Percentiles rank a stretch among this genome's conserved stretches.
Evolutionary conservation across 1,140 invertebrate species (phyloP).

Genomic region (Bombus picipes): DNA sequence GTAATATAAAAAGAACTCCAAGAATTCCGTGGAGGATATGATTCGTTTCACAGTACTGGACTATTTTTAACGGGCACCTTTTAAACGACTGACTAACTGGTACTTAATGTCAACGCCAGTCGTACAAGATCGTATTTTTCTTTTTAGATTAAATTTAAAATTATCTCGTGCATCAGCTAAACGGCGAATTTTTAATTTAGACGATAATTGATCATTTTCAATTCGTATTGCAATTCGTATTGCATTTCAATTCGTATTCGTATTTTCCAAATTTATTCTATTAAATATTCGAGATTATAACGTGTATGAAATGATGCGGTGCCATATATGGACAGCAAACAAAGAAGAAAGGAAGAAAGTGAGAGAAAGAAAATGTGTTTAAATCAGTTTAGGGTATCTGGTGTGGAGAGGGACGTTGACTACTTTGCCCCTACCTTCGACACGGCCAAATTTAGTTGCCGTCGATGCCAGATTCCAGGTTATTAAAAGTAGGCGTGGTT

Average conservation of each 20-base stretch:
- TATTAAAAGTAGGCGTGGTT: slow-evolving; percentile 80
- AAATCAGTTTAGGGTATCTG: slow-evolving; percentile 6
- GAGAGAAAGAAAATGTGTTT: slow-evolving; percentile 17
- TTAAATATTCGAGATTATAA: slow-evolving; percentile 8
- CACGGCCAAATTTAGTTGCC: slow-evolving; percentile 75
- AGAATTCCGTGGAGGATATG: slow-evolving; percentile 1
- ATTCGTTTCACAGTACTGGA: slow-evolving; percentile 37
- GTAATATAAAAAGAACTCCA: not conserved
- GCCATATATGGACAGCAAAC: slow-evolving; percentile 68
- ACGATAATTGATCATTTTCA: not conserved
- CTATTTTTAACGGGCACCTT: slow-evolving; percentile 41
- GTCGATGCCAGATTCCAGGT: slow-evolving; percentile 77
- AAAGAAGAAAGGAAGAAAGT: slow-evolving; percentile 30
- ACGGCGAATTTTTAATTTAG: not conserved
- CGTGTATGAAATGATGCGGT: slow-evolving; percentile 27
- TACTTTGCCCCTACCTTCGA: slow-evolving; percentile 16
- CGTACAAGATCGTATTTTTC: not conserved
- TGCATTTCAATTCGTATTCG: not conserved
- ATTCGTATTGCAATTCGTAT: not conserved
- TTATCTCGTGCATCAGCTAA: not conserved
- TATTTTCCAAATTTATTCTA: not conserved
- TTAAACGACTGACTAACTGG: slow-evolving; percentile 14
- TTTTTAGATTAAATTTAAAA: slow-evolving; percentile 4
- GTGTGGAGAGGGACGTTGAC: slow-evolving; percentile 8
- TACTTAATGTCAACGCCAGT: slow-evolving; percentile 26